These are phyloP conservation scores for Stenurella melanura DNA, from an alignment of 2,888 invertebrate species.

Conservation along the genomic window DNA sequence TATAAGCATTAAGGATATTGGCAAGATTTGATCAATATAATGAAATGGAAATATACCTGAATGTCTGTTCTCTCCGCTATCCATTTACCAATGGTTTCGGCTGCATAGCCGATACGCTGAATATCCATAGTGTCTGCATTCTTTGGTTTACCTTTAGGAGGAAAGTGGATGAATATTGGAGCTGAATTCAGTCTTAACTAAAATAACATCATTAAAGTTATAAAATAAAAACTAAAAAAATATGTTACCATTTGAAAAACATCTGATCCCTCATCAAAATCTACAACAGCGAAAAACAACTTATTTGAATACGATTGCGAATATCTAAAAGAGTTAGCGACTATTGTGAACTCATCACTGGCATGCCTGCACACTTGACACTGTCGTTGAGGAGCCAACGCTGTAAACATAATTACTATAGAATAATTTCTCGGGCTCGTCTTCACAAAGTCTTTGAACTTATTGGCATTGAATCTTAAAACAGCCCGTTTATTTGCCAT, in stretches of 20 bases:
- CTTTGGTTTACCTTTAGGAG: conserved; percentile 96
- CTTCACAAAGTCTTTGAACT: conserved; percentile 93
- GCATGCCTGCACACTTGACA: conserved; percentile 98
- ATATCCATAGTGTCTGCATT: conserved; percentile 97
- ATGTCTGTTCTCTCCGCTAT: conserved; percentile 96
- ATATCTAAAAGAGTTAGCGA: conserved; percentile 96
- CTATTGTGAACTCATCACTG: conserved; percentile 94
- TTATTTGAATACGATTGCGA: conserved; percentile 90
- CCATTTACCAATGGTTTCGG: conserved; percentile 97
- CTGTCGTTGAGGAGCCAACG: conserved; percentile 92
- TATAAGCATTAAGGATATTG: too few species aligned
- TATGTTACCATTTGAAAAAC: conserved; percentile 91
- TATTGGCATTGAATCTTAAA: conserved; percentile 92
- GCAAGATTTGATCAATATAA: neutral
- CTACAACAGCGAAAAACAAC: conserved; percentile 97
- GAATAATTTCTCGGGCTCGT: conserved; percentile 96
- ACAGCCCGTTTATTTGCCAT: conserved; percentile 91
- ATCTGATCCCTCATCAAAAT: conserved; percentile 97
- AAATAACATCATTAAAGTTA: conserved; percentile 61
- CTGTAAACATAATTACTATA: conserved; percentile 96
- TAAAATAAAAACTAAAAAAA: conserved; percentile 56
- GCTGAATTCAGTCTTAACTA: conserved; percentile 97
- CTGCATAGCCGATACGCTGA: conserved; percentile 94
- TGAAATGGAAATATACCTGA: conserved; percentile 78
- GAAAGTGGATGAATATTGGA: conserved; percentile 99